These are phyloP conservation scores for Pampus argenteus DNA, from an alignment of 2,797 vertebrate genomes.

Conservation along the genomic window DNA sequence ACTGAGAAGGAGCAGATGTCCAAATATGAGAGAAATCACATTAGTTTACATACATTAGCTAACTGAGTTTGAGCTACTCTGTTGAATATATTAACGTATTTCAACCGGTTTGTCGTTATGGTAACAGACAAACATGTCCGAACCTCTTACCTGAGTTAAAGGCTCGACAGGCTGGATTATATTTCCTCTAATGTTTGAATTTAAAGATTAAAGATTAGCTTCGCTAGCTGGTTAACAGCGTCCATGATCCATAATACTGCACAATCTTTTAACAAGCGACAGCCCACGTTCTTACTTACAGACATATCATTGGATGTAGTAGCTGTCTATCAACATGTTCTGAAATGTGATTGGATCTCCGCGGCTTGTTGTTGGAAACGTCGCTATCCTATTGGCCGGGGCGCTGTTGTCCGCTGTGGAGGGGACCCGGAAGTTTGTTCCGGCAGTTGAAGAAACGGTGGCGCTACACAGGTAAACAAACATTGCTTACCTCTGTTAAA, in stretches of 20 bases:
- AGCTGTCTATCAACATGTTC: slow-evolving; percentile 33
- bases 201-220: slow-evolving; percentile 40
- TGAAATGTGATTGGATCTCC: slow-evolving; percentile 56
- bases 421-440: no score
- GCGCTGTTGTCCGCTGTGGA: no score
- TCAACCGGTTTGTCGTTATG: background rate
- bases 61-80: background rate
- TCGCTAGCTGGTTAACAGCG: slow-evolving; percentile 41
- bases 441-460: slow-evolving; percentile 35
- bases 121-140: background rate
- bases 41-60: background rate
- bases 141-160: slow-evolving; percentile 57
- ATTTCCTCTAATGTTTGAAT: slow-evolving; percentile 2
- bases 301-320: slow-evolving; percentile 55
- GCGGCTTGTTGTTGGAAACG: no score
- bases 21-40: background rate
- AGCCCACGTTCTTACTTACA: slow-evolving; percentile 48
- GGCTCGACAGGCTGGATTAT: background rate
- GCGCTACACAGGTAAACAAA: slow-evolving; percentile 64
- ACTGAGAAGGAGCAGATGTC: background rate
- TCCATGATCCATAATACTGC: slow-evolving; percentile 39
- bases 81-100: background rate
- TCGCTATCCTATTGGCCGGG: no score
- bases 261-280: background rate
- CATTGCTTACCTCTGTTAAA: slow-evolving; percentile 12